Evolutionary conservation across 2,888 invertebrate genomes (phyloP).

Genomic region (Diarsia mendica): DNA sequence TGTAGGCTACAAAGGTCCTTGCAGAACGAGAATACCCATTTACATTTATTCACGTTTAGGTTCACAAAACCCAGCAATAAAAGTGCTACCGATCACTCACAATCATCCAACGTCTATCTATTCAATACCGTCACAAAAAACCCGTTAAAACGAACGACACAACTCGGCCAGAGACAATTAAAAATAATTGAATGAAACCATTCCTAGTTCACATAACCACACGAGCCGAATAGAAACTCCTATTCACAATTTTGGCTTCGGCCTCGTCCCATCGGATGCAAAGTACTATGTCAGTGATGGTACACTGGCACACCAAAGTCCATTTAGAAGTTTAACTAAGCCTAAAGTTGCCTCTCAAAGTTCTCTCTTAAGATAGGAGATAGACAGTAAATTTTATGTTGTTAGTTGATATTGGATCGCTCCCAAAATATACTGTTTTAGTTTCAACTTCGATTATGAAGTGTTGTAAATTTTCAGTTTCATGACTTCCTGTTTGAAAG

Average conservation of each 20-base stretch:
- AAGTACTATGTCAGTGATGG: slow-evolving; percentile 56
- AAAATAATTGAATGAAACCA: slow-evolving; percentile 59
- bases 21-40: background rate
- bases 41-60: background rate
- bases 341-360: slow-evolving; percentile 52
- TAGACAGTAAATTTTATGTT: slow-evolving; percentile 51
- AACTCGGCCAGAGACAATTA: slow-evolving; percentile 43
- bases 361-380: slow-evolving; percentile 47
- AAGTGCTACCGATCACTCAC: background rate
- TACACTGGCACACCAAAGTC: slow-evolving; percentile 46
- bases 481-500: slow-evolving; percentile 42
- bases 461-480: slow-evolving; percentile 52
- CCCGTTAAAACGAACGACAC: slow-evolving; percentile 15
- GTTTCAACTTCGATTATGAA: slow-evolving; percentile 54
- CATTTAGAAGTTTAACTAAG: slow-evolving; percentile 57
- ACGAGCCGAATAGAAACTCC: slow-evolving; percentile 35
- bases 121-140: slow-evolving; percentile 10
- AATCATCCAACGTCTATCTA: background rate
- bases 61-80: background rate
- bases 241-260: slow-evolving; percentile 35
- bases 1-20: background rate
- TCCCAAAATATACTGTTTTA: slow-evolving; percentile 49
- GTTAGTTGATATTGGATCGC: slow-evolving; percentile 44
- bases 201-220: slow-evolving; percentile 38
- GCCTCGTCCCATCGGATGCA: slow-evolving; percentile 37